A percentile compares a stretch with the other conserved stretches of the same genome.
Conservation (phyloP, 2,797 vertebrate species). For the Craterocephalus amniculus region DNA sequence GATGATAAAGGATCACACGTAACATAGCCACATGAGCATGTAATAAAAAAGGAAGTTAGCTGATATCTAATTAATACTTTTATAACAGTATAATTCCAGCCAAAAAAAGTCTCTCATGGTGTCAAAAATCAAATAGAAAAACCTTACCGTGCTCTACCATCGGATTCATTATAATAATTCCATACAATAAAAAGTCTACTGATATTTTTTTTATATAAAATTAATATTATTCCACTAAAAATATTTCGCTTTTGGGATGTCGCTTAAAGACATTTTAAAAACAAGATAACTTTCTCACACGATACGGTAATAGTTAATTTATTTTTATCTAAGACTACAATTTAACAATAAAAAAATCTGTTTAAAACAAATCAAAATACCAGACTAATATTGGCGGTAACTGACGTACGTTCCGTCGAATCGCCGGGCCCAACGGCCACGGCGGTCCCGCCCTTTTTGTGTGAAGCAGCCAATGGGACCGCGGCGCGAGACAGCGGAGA, state of each 20-base stretch:
- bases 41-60: background rate
- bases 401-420: constrained; percentile 67
- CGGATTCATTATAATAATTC: background rate
- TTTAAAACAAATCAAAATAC: constrained; percentile 44
- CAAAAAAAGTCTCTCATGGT: background rate
- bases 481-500: constrained; percentile 27
- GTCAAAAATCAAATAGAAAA: background rate
- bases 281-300: background rate
- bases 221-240: background rate
- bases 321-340: accelerated
- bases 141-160: background rate
- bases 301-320: background rate
- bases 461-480: constrained; percentile 66
- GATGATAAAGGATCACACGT: constrained; percentile 32
- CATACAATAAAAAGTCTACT: background rate
- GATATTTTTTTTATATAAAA: background rate
- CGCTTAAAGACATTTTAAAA: background rate
- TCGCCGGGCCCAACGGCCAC: constrained; percentile 47
- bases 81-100: background rate
- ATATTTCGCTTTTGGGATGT: background rate
- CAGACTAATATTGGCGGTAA: constrained; percentile 69
- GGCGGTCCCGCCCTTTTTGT: constrained; percentile 56
- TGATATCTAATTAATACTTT: background rate
- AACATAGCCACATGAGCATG: constrained; percentile 49
- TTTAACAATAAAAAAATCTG: background rate